Percentiles rank a stretch among this genome's conserved stretches.
Conservation (phyloP, 2,797 vertebrate species). For the Telmatherina bonti region DNA sequence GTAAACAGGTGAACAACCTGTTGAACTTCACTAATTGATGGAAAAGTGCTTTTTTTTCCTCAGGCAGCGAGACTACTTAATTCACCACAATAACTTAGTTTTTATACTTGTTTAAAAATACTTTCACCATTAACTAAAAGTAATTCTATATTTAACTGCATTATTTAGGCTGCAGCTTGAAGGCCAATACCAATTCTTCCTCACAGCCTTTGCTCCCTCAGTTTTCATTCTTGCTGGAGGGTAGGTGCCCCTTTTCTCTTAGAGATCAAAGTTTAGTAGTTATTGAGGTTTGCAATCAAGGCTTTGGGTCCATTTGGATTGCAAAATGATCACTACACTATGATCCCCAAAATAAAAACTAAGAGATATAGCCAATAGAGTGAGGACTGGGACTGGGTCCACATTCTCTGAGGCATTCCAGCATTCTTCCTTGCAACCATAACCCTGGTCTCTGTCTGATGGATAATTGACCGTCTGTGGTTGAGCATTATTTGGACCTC, state of each 20-base stretch:
- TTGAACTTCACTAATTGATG: not conserved
- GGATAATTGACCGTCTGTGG: constrained; percentile 42
- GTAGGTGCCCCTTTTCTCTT: not conserved
- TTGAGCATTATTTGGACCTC: constrained; percentile 26
- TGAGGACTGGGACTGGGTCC: not conserved
- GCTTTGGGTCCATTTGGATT: not conserved
- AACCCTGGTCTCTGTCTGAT: constrained; percentile 31
- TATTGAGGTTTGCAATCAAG: not conserved
- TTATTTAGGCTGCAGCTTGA: not conserved
- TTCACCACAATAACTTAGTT: not conserved
- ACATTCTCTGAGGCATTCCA: constrained; percentile 14
- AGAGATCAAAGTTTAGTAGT: not conserved
- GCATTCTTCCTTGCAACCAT: constrained; percentile 20
- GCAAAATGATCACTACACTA: not conserved
- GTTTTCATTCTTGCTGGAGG: not conserved
- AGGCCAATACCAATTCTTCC: not conserved
- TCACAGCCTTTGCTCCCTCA: not conserved
- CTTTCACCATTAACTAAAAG: not conserved
- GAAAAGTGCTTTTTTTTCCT: not conserved
- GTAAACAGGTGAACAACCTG: not conserved
- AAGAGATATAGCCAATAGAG: not conserved
- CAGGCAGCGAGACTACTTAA: not conserved
- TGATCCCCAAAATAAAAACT: not conserved
- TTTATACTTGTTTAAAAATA: not conserved
- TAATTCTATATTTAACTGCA: not conserved